Percentiles rank a stretch among this genome's conserved stretches.
phyloP scores from a whole-genome alignment of 1,140 invertebrate species.

The Drosophila suzukii region DNA sequence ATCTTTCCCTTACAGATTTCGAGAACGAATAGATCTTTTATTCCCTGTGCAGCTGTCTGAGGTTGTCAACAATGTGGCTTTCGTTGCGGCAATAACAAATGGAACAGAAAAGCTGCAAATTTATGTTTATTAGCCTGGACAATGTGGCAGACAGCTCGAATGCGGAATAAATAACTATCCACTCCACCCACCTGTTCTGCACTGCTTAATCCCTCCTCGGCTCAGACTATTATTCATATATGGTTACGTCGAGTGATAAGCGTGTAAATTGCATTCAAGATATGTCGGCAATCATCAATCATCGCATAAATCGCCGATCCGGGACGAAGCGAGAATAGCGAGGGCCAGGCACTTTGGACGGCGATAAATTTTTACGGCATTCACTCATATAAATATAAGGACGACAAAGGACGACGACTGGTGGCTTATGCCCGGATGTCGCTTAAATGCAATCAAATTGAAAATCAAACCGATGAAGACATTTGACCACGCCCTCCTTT shows the following conservation, averaged over 20 bases:
- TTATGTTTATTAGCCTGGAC: constrained; percentile 49
- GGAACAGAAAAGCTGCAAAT: constrained; percentile 21
- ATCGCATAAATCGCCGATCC: constrained; percentile 66
- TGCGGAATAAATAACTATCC: constrained; percentile 24
- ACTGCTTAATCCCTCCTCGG: constrained; percentile 32
- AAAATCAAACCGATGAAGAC: constrained; percentile 78
- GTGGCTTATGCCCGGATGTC: constrained; percentile 43
- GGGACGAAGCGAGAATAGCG: constrained; percentile 25
- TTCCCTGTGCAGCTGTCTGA: constrained; percentile 18
- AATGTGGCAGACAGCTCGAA: constrained; percentile 22
- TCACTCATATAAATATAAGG: constrained; percentile 16
- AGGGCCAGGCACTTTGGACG: constrained; percentile 15
- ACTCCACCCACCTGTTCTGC: constrained; percentile 15
- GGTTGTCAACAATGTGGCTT: constrained; percentile 72
- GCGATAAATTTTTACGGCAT: constrained; percentile 54
- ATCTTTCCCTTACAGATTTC: neutral
- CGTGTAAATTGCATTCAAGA: constrained; percentile 63
- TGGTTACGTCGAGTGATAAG: constrained; percentile 56
- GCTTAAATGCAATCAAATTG: constrained; percentile 79
- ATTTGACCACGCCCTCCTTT: constrained; percentile 61
- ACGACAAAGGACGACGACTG: constrained; percentile 13
- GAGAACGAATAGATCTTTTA: neutral
- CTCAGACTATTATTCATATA: constrained; percentile 38
- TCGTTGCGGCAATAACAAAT: constrained; percentile 28
- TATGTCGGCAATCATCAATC: constrained; percentile 64